phyloP scores from a whole-genome alignment of 2,797 vertebrate species.

The Chiroxiphia lanceolata region DNA sequence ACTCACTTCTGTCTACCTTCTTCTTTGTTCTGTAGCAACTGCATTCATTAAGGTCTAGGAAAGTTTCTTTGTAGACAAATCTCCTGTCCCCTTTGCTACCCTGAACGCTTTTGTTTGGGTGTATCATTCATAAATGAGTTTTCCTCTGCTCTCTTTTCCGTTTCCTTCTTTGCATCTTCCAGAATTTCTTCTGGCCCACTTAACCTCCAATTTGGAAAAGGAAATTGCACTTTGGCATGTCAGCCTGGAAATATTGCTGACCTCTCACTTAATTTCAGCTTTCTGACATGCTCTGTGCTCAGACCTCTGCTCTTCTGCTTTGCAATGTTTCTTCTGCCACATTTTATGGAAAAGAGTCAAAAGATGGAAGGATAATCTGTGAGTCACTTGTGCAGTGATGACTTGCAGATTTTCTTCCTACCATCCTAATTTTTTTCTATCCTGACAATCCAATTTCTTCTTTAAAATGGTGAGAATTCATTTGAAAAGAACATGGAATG shows the following conservation, averaged over 20 bases:
- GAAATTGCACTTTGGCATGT: neutral
- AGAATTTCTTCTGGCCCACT: neutral
- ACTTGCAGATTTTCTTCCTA: slow-evolving; percentile 43
- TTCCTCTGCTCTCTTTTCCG: neutral
- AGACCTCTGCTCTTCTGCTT: slow-evolving; percentile 8
- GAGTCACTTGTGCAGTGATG: slow-evolving; percentile 36
- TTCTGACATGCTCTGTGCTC: neutral
- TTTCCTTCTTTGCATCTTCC: neutral
- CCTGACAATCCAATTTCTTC: neutral
- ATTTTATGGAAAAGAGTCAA: slow-evolving; percentile 38
- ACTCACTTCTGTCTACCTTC: neutral
- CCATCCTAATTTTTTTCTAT: neutral
- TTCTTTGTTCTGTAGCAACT: neutral
- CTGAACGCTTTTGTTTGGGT: neutral
- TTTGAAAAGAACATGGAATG: neutral
- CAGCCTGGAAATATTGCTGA: slow-evolving; percentile 11
- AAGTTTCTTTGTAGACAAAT: neutral
- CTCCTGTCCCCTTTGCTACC: neutral
- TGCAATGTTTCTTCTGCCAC: slow-evolving; percentile 29
- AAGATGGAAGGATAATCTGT: slow-evolving; percentile 31
- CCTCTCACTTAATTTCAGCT: neutral
- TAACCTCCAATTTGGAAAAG: neutral
- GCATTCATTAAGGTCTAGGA: neutral
- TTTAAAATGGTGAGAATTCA: neutral
- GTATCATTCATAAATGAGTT: neutral